Conservation (phyloP, 1,140 invertebrate species). For the Drosophila nasuta region DNA sequence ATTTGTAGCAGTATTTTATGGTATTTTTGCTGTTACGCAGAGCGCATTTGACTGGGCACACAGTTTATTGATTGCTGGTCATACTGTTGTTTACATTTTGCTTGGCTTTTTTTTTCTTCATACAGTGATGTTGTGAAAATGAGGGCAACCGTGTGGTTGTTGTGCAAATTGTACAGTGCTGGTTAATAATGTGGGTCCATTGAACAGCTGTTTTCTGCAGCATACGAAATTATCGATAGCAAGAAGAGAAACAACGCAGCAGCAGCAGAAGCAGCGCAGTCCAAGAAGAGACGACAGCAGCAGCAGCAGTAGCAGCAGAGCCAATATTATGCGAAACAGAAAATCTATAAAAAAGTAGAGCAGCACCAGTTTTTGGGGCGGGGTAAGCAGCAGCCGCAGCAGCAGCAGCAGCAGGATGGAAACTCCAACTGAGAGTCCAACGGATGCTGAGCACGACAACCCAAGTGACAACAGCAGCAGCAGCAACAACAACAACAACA, state of each 20-base stretch:
- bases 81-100: conserved; percentile 42
- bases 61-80: conserved; percentile 17
- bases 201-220: conserved; percentile 32
- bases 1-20: not conserved
- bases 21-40: not conserved
- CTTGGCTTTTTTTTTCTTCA: not conserved
- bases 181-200: conserved; percentile 13
- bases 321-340: conserved; percentile 56
- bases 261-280: conserved; percentile 31
- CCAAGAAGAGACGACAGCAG: conserved; percentile 7
- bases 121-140: conserved; percentile 22
- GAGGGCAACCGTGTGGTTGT: conserved; percentile 9
- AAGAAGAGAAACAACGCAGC: conserved; percentile 41
- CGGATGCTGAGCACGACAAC: conserved; percentile 36
- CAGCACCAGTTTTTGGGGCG: conserved; percentile 45
- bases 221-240: conserved; percentile 40
- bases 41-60: not conserved
- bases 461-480: conserved; percentile 30
- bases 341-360: conserved; percentile 60
- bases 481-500: conserved; percentile 15
- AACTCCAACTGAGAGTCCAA: conserved; percentile 30
- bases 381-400: conserved; percentile 38
- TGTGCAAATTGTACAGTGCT: conserved; percentile 27
- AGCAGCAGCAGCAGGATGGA: conserved; percentile 41
- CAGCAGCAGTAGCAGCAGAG: conserved; percentile 23